A percentile compares a stretch with the other conserved stretches of the same genome.
Evolutionary conservation across 2,888 invertebrate species (phyloP).

Genomic region (Deladenus siricidicola): DNA sequence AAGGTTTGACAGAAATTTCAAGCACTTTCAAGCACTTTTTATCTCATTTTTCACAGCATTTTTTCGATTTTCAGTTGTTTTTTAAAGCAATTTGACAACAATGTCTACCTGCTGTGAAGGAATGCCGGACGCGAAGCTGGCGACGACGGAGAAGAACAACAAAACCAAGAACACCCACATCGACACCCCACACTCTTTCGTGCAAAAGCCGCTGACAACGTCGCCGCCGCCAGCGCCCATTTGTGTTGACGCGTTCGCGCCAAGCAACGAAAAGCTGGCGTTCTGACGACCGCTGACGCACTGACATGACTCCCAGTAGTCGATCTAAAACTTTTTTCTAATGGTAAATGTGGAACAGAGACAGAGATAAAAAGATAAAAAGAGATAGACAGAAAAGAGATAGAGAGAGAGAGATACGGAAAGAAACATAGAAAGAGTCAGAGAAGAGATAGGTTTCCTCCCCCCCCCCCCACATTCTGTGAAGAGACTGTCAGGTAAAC

Average conservation of each 20-base stretch:
- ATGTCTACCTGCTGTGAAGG: constrained; percentile 51
- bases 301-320: constrained; percentile 27
- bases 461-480: too few species aligned
- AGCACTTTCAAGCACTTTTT: background rate
- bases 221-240: background rate
- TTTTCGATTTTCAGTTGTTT: background rate
- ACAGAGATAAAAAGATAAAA: too few species aligned
- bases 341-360: background rate
- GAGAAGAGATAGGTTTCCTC: too few species aligned
- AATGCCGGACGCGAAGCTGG: constrained; percentile 50
- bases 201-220: constrained; percentile 31
- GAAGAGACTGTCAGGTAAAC: too few species aligned
- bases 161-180: constrained; percentile 44
- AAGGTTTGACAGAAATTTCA: background rate
- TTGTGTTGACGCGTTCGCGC: background rate
- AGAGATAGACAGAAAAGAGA: too few species aligned
- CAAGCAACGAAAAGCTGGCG: background rate
- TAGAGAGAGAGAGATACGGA: too few species aligned
- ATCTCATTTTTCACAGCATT: background rate
- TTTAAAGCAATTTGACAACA: too few species aligned
- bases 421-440: too few species aligned
- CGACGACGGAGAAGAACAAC: constrained; percentile 48
- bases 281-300: constrained; percentile 20
- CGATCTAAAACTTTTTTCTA: constrained; percentile 20
- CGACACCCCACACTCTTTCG: constrained; percentile 41